phyloP scores from a whole-genome alignment of 2,888 invertebrate species.

The Flexamia atlantica region DNA sequence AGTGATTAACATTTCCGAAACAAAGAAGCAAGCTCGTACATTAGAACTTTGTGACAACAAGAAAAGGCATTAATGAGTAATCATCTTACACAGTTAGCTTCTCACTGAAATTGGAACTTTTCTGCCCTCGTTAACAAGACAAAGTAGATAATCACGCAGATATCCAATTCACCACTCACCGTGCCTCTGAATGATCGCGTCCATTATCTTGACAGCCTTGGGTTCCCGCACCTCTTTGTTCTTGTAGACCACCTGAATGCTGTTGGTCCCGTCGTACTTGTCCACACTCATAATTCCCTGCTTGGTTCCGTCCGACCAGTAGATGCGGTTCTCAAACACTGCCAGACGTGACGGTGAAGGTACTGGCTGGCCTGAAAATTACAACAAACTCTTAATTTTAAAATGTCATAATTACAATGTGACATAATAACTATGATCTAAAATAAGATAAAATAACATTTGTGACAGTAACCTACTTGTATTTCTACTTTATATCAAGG shows the following conservation, averaged over 20 bases:
- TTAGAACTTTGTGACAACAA: too few relatives aligned
- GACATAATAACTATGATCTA: too few relatives aligned
- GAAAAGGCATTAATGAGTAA: too few relatives aligned
- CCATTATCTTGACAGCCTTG: conserved; percentile 89
- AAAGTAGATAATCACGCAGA: too few relatives aligned
- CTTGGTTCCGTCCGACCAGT: conserved; percentile 95
- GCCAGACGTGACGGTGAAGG: conserved; percentile 92
- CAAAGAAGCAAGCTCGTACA: too few relatives aligned
- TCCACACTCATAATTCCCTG: conserved; percentile 93
- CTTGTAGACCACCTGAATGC: conserved; percentile 88
- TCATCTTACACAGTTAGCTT: too few relatives aligned
- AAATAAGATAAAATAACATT: too few relatives aligned
- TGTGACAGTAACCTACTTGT: too few relatives aligned
- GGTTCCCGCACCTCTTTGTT: conserved; percentile 89
- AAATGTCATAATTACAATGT: neutral
- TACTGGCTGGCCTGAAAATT: conserved; percentile 81
- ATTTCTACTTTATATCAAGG: too few relatives aligned
- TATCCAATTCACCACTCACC: conserved; percentile 73
- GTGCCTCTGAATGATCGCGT: conserved; percentile 86
- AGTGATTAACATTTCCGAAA: too few relatives aligned
- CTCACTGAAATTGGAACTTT: too few relatives aligned
- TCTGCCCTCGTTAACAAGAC: too few relatives aligned
- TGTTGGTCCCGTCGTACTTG: conserved; percentile 88
- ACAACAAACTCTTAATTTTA: neutral
- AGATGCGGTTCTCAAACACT: conserved; percentile 91